Percentiles rank a stretch among this genome's conserved stretches.
phyloP scores from a whole-genome alignment of 2,888 invertebrate species.

The Yponomeuta cagnagella region DNA sequence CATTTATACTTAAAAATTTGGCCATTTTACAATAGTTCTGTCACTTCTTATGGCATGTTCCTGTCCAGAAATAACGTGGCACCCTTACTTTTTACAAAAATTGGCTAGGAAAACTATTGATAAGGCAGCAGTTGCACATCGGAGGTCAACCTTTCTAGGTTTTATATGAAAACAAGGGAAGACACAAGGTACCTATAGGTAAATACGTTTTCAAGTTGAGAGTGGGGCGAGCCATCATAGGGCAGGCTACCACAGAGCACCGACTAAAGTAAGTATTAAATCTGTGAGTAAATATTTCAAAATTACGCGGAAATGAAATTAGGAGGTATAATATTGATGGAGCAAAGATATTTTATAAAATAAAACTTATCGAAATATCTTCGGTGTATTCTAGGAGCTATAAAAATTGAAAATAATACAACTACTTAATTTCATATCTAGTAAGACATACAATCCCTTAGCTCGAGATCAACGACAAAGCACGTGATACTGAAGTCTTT shows the following conservation, averaged over 20 bases:
- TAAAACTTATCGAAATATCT: conserved; percentile 76
- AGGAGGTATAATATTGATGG: conserved; percentile 55
- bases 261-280: background rate
- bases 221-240: no score
- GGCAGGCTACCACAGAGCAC: background rate
- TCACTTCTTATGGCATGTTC: conserved; percentile 40
- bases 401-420: conserved; percentile 76
- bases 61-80: conserved; percentile 6
- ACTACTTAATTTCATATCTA: conserved; percentile 75
- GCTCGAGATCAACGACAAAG: conserved; percentile 65
- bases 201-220: no score
- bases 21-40: conserved; percentile 56
- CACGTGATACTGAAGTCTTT: background rate
- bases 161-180: background rate
- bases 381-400: conserved; percentile 76
- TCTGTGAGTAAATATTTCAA: no score
- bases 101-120: conserved; percentile 8
- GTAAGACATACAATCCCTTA: conserved; percentile 75
- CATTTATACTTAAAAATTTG: conserved; percentile 63
- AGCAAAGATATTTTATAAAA: conserved; percentile 73
- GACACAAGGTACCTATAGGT: background rate
- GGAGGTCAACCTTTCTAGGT: background rate
- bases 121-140: conserved; percentile 7
- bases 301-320: conserved; percentile 2
- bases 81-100: background rate